phyloP scores from a whole-genome alignment of 2,888 invertebrate genomes.

The Polymixis lichenea region DNA sequence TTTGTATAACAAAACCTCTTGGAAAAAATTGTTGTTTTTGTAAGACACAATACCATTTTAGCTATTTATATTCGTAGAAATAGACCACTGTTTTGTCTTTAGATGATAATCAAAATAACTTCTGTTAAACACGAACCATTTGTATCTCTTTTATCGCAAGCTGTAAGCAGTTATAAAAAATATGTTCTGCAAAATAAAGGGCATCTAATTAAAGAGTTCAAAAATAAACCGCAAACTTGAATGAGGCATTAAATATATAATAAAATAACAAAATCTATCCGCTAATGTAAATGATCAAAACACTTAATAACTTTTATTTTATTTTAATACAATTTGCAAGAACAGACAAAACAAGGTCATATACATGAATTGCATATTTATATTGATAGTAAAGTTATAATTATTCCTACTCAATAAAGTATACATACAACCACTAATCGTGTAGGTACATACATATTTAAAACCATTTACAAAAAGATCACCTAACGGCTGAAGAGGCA shows the following conservation, averaged over 20 bases:
- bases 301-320: background rate
- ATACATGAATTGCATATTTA: background rate
- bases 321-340: background rate
- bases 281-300: constrained; percentile 1
- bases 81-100: background rate
- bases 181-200: background rate
- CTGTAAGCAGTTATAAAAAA: background rate
- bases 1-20: background rate
- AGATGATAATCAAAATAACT: background rate
- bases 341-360: background rate
- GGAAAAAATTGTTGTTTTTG: constrained; percentile 10
- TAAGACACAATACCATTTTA: background rate
- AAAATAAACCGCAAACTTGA: constrained; percentile 10
- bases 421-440: background rate
- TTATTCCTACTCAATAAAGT: background rate
- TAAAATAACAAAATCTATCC: constrained; percentile 12
- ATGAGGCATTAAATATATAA: constrained; percentile 8
- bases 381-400: background rate
- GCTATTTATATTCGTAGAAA: constrained; percentile 16
- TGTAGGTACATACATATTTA: background rate
- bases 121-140: background rate
- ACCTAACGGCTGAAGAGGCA: background rate
- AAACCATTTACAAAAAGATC: background rate
- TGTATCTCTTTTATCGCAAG: background rate
- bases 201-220: background rate